phyloP scores from a whole-genome alignment of 2,113 vertebrate species.

The Ondatra zibethicus region DNA sequence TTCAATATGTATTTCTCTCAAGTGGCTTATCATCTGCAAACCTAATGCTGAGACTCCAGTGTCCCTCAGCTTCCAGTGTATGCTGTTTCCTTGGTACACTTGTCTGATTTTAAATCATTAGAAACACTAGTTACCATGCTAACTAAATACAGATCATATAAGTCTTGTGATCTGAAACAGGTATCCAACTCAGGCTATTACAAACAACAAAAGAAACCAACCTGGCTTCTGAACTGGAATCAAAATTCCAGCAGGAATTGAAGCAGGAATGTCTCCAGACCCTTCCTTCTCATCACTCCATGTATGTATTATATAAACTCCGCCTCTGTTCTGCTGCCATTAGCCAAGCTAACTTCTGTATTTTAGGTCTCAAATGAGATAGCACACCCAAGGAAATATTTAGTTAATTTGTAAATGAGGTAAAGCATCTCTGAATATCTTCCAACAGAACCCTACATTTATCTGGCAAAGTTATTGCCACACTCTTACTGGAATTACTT shows the following conservation, averaged over 20 bases:
- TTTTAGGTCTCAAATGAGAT: conserved; percentile 45
- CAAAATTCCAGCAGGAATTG: not conserved
- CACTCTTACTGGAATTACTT: conserved; percentile 1
- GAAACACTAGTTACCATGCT: not conserved
- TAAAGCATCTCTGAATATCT: not conserved
- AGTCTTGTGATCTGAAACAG: not conserved
- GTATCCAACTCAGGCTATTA: not conserved
- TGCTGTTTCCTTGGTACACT: not conserved
- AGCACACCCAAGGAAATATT: conserved; percentile 17
- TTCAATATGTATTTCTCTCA: not conserved
- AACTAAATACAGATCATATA: not conserved
- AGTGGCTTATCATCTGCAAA: not conserved
- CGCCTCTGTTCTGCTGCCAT: not conserved
- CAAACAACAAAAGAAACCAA: not conserved
- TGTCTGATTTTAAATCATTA: not conserved
- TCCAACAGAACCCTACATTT: conserved; percentile 25
- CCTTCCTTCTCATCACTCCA: not conserved
- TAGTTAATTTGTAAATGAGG: not conserved
- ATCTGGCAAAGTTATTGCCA: not conserved
- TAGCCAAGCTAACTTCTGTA: not conserved
- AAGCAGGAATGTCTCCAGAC: not conserved
- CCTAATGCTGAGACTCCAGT: not conserved
- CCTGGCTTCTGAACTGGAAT: not conserved
- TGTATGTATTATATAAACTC: not conserved
- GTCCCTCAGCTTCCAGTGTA: not conserved